These are phyloP conservation scores for Pandion haliaetus DNA, from an alignment of 2,113 vertebrate genomes.

Conservation along the genomic window DNA sequence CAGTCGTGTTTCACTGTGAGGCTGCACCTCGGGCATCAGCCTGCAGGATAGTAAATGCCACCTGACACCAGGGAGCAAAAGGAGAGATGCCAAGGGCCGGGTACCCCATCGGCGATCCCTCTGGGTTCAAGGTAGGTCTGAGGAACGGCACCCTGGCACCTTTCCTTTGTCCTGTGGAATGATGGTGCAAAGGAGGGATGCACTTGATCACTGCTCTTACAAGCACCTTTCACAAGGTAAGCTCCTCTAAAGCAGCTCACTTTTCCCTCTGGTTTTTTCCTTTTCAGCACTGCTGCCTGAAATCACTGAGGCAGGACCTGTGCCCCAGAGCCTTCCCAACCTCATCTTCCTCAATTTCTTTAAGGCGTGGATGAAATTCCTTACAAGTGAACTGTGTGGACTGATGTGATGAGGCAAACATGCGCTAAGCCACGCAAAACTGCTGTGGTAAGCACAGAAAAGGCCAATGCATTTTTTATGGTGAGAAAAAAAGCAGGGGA, in stretches of 20 bases:
- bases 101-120: background rate
- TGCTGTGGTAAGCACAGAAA: background rate
- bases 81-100: background rate
- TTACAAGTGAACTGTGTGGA: background rate
- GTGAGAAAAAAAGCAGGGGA: background rate
- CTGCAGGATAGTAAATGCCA: background rate
- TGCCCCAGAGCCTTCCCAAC: background rate
- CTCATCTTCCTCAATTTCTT: slow-evolving; percentile 28
- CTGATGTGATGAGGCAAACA: background rate
- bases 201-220: background rate
- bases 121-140: background rate
- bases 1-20: background rate
- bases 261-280: background rate
- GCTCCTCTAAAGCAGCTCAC: background rate
- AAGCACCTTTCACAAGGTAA: background rate
- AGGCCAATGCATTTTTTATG: background rate
- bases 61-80: fast-evolving
- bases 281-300: background rate
- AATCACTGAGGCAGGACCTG: background rate
- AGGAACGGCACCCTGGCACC: background rate
- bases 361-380: slow-evolving; percentile 40
- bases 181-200: background rate
- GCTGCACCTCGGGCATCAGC: background rate
- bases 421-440: background rate
- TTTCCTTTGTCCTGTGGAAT: background rate